Base-by-base conservation (phyloP, 2,113 vertebrate genomes). In the Naja naja region DNA sequence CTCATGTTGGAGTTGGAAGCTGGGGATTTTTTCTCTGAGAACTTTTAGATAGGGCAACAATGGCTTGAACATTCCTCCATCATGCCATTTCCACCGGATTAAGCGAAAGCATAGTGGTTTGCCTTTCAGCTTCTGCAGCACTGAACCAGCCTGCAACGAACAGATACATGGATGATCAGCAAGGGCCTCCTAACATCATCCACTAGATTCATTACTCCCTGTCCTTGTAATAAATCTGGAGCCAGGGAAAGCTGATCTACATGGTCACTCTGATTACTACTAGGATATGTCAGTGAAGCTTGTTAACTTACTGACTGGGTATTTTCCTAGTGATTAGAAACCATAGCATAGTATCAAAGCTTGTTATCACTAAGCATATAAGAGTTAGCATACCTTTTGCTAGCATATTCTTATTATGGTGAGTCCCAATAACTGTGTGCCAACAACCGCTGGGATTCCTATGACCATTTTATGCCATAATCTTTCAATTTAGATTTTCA, bases 71-170 rank as follows among this genome's bases (percentile, higher is more conserved):
- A 97, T 39, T 0, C 93, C 91, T 1, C 97, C 97, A 0, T 98
- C 94, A 0, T 95, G 95, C 92, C 96, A 96, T 52, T 93, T 94
- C 97, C 98, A 98, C 0, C 97, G 96, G 60, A 98, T 96, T 8
- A 98, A 89, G 0, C 90, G 93, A 74, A 98, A 97, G 90, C 94
- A 94, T 22, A 98, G 96, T 0, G 97, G 97, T 52, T 97, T 91
- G 39, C 98, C 97, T 94, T 97, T 98, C 91, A 98, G 94, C 45
- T 96, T 96, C 8, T 97, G 97, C 93, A 98, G 94, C 58, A 98
- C 12, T 0, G 94, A 95, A 25, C 97, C 97, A 0, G 98, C 98
- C 98, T 98, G 94, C 45, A 87, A 39, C 5, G 22, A 89, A 12
- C 0, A 5, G 87, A 3, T 3, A 23, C 4, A 34, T 6, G 53